Percentiles rank a stretch among this genome's conserved stretches.
phyloP scores from a whole-genome alignment of 2,113 vertebrate genomes.

The Oncorhynchus nerka region DNA sequence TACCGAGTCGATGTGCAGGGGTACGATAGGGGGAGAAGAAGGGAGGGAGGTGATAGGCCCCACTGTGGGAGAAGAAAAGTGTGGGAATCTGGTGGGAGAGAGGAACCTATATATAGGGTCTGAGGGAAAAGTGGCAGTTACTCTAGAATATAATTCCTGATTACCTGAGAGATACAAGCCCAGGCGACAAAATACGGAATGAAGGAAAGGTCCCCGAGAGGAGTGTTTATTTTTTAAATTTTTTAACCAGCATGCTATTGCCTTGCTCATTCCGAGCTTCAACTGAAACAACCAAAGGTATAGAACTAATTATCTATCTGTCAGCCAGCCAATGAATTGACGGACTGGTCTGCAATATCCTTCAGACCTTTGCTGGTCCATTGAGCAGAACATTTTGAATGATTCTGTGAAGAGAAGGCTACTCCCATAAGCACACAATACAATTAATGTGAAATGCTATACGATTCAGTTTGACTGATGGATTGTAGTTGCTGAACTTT shows the following conservation, averaged over 20 bases:
- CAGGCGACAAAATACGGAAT: not conserved
- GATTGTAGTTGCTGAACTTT: not conserved
- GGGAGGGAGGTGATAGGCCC: not conserved
- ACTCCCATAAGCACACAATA: not conserved
- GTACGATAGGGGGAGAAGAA: too few species aligned
- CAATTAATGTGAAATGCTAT: not conserved
- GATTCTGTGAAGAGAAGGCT: not conserved
- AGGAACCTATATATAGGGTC: too few species aligned
- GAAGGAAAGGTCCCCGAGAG: not conserved
- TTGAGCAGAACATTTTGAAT: too few species aligned
- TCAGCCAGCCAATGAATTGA: too few species aligned
- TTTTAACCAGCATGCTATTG: not conserved
- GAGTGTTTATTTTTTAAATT: not conserved
- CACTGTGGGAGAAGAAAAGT: not conserved
- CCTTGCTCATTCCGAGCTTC: not conserved
- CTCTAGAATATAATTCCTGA: constrained; percentile 22
- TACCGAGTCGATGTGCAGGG: too few species aligned
- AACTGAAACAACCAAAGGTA: not conserved
- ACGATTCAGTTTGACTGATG: not conserved
- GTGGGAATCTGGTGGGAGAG: too few species aligned
- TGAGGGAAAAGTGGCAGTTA: not conserved
- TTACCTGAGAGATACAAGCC: constrained; percentile 32
- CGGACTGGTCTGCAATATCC: too few species aligned
- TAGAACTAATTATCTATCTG: too few species aligned
- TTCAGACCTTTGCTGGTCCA: too few species aligned